Conservation (phyloP, 2,888 invertebrate species). For the Luperina testacea region DNA sequence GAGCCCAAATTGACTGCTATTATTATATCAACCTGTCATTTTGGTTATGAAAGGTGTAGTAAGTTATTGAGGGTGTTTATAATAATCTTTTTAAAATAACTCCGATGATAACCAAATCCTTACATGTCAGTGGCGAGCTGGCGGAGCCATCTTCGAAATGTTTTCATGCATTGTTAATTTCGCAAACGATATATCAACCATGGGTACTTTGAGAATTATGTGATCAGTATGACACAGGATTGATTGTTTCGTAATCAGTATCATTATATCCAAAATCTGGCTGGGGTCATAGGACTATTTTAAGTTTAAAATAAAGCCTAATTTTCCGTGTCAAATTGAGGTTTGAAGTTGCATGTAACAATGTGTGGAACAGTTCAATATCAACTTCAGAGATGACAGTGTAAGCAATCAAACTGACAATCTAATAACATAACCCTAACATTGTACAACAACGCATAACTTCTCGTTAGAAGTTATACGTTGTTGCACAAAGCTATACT, state of each 20-base stretch:
- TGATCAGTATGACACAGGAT: neutral
- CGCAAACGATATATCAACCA: neutral
- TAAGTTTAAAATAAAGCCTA: neutral
- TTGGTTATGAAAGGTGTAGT: slow-evolving; percentile 75
- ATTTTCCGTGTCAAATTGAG: neutral
- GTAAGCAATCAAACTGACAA: slow-evolving; percentile 10
- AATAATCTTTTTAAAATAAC: slow-evolving; percentile 52
- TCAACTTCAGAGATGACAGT: slow-evolving; percentile 6
- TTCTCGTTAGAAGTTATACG: too few relatives aligned
- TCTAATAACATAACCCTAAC: slow-evolving; percentile 7
- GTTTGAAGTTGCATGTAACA: neutral
- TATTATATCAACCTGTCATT: slow-evolving; percentile 74
- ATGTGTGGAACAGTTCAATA: neutral
- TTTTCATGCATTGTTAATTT: slow-evolving; percentile 36
- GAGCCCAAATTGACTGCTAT: slow-evolving; percentile 68
- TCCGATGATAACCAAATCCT: slow-evolving; percentile 33
- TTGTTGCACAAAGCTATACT: too few relatives aligned
- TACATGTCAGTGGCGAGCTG: slow-evolving; percentile 19
- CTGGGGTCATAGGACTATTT: neutral
- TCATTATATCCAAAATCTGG: neutral
- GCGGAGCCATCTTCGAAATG: neutral
- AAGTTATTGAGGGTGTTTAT: slow-evolving; percentile 66
- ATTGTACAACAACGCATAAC: too few relatives aligned
- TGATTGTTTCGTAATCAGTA: neutral
- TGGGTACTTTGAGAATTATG: neutral